Conservation (phyloP, 2,797 vertebrate genomes). For the Falco biarmicus region DNA sequence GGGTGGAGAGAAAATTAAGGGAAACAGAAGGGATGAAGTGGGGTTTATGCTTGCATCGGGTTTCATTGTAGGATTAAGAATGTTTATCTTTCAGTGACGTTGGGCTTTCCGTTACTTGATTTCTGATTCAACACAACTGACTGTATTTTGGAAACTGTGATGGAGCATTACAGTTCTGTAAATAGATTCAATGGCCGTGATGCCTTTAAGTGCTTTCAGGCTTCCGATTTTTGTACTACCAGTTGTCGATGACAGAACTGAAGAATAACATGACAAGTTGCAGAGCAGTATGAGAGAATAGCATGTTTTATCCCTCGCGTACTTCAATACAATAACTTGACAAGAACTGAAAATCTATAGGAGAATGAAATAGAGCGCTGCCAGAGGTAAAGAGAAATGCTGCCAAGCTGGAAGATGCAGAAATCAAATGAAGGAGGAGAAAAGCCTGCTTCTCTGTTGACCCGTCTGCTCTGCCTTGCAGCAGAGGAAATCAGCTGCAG, state of each 20-base stretch:
- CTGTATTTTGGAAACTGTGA: background rate
- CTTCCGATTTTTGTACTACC: background rate
- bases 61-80: conserved; percentile 3
- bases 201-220: background rate
- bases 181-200: background rate
- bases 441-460: background rate
- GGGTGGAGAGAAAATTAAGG: background rate
- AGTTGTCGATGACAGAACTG: background rate
- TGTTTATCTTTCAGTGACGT: background rate
- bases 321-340: background rate
- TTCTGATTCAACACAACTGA: background rate
- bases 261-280: background rate
- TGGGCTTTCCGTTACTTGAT: background rate
- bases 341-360: background rate
- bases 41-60: background rate
- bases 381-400: background rate
- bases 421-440: background rate
- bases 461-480: background rate
- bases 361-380: background rate
- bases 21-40: background rate
- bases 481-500: background rate
- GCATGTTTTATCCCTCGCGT: background rate
- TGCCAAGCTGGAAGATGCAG: background rate
- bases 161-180: background rate
- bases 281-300: background rate